phyloP scores from a whole-genome alignment of 2,888 invertebrate genomes.

The Acanthosepion pharaonis region DNA sequence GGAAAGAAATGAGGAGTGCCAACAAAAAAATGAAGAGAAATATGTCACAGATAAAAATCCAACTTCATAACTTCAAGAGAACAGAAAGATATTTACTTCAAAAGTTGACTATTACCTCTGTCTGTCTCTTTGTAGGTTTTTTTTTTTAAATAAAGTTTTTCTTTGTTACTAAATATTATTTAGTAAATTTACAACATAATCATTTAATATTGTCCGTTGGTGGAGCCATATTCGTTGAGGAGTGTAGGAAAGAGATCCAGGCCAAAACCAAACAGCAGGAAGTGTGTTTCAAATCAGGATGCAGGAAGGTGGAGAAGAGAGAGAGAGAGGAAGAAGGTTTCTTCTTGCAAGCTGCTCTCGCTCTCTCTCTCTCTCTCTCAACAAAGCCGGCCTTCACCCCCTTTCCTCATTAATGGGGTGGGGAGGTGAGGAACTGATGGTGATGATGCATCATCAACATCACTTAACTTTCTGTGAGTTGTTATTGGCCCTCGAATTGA shows the following conservation, averaged over 20 bases:
- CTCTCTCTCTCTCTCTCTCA: too few relatives aligned
- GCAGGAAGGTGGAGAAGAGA: not conserved
- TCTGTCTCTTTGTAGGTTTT: not conserved
- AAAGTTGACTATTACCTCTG: not conserved
- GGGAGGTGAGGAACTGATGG: not conserved
- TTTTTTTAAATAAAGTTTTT: not conserved
- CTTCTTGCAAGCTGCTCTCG: too few relatives aligned
- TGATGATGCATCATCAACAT: not conserved
- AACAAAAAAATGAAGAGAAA: not conserved
- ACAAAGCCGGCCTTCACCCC: too few relatives aligned
- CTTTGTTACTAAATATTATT: not conserved
- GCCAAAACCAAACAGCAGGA: not conserved
- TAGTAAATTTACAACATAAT: not conserved
- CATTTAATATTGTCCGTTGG: not conserved
- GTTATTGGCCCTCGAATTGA: not conserved
- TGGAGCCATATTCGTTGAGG: not conserved
- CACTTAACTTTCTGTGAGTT: not conserved
- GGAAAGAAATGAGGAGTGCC: not conserved
- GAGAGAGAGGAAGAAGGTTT: too few relatives aligned
- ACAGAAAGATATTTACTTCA: not conserved
- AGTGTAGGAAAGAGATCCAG: not conserved
- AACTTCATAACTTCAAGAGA: not conserved
- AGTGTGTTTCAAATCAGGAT: not conserved
- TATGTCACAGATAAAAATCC: not conserved
- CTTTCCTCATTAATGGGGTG: too few relatives aligned